These are phyloP conservation scores for Aldrovandia affinis DNA, from an alignment of 2,797 vertebrate genomes.

Conservation along the genomic window DNA sequence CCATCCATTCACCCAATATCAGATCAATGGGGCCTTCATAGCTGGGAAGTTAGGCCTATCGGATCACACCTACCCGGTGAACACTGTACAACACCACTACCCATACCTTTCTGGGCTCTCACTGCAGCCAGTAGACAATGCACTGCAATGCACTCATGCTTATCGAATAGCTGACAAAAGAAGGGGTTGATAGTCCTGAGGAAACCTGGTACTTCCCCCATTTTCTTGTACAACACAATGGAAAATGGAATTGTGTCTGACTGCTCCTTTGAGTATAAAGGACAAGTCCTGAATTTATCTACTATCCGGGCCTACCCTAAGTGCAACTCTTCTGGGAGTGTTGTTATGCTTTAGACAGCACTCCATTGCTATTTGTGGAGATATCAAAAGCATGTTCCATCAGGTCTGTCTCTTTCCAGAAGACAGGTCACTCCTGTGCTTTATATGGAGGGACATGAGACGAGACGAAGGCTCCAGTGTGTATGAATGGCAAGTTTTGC, in stretches of 20 bases:
- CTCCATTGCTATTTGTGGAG: constrained; percentile 16
- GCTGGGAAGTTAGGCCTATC: no score
- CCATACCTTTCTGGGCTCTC: no score
- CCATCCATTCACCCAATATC: no score
- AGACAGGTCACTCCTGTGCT: constrained; percentile 23
- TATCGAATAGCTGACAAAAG: no score
- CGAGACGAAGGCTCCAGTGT: background rate
- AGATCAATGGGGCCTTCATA: no score
- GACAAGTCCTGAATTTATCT: constrained; percentile 23
- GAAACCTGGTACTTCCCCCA: constrained; percentile 42
- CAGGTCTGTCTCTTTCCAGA: constrained; percentile 33
- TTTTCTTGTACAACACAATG: constrained; percentile 39
- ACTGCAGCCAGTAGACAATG: no score
- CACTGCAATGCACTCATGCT: no score
- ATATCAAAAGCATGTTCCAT: constrained; percentile 40
- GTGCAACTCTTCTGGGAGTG: constrained; percentile 28
- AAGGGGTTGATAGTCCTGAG: background rate
- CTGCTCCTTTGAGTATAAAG: constrained; percentile 30
- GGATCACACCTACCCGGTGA: no score
- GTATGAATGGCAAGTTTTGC: background rate
- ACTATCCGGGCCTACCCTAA: constrained; percentile 19
- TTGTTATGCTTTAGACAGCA: constrained; percentile 30
- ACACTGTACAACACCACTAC: no score
- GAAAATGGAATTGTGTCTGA: constrained; percentile 32
- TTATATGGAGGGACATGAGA: constrained; percentile 25